Evolutionary conservation across 1,140 invertebrate species (phyloP).

Genomic region (Ostrea edulis): DNA sequence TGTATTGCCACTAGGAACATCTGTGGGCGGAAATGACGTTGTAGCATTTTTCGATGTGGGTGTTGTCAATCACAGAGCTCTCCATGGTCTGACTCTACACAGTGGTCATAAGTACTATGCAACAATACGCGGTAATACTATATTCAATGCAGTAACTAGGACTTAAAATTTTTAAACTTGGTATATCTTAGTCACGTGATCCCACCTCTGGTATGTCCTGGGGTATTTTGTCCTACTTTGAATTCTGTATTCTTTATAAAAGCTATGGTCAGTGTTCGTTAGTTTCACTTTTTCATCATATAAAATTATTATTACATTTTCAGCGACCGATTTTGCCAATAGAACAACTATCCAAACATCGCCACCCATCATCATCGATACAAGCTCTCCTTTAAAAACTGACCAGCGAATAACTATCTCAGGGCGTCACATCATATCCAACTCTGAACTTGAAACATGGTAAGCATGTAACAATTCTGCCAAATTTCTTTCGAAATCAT

Average conservation of each 20-base stretch:
- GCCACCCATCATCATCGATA: background rate
- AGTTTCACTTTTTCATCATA: background rate
- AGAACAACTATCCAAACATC: slow-evolving; percentile 7
- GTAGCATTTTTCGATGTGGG: slow-evolving; percentile 58
- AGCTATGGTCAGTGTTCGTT: no score
- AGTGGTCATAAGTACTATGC: slow-evolving; percentile 62
- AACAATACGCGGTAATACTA: slow-evolving; percentile 56
- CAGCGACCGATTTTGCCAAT: background rate
- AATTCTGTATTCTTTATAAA: no score
- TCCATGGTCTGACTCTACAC: slow-evolving; percentile 58
- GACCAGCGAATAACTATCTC: background rate
- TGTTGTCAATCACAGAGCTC: slow-evolving; percentile 51
- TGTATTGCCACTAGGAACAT: slow-evolving; percentile 51
- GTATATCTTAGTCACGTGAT: no score
- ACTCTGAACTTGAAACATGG: background rate
- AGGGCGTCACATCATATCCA: background rate
- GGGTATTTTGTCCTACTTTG: no score
- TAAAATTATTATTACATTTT: background rate
- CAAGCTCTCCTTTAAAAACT: background rate
- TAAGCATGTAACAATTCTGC: no score
- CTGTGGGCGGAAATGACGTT: slow-evolving; percentile 57
- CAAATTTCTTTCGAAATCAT: no score
- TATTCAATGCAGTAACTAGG: background rate
- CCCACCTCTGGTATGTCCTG: no score
- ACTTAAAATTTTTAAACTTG: background rate